These are phyloP conservation scores for Dolichoris vasculosae DNA, from an alignment of 1,140 invertebrate species.

Conservation along the genomic window DNA sequence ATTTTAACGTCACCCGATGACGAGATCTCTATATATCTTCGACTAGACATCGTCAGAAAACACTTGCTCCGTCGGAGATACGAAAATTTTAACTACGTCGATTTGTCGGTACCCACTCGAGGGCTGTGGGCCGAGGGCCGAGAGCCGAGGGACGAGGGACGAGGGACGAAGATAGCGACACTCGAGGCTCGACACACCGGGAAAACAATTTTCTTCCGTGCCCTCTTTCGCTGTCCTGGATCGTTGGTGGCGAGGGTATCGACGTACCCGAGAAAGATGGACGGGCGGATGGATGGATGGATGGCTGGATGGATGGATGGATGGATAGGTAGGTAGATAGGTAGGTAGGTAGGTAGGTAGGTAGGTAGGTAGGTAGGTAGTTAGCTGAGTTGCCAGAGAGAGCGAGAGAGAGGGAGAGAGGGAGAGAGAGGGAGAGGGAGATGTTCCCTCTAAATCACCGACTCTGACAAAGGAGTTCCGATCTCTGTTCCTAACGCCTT, in stretches of 20 bases:
- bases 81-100: too few relatives aligned
- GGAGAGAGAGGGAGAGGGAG: neutral
- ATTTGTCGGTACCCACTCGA: too few relatives aligned
- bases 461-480: slow-evolving; percentile 26
- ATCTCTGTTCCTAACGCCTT: slow-evolving; percentile 37
- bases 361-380: neutral
- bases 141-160: too few relatives aligned
- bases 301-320: neutral
- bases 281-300: neutral
- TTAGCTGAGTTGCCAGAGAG: neutral
- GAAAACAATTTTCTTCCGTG: slow-evolving; percentile 10
- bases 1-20: too few relatives aligned
- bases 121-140: too few relatives aligned
- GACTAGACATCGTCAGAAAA: too few relatives aligned
- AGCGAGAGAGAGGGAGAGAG: neutral
- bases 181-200: neutral
- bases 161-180: neutral
- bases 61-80: too few relatives aligned
- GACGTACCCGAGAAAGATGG: neutral
- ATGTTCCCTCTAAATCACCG: slow-evolving; percentile 28
- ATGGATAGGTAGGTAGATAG: too few relatives aligned
- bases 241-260: neutral
- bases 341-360: too few relatives aligned
- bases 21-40: too few relatives aligned
- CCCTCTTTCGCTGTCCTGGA: neutral